A percentile compares a stretch with the other conserved stretches of the same genome.
Conservation (phyloP, 2,797 vertebrate species). For the Dromococcyx pavoninus region DNA sequence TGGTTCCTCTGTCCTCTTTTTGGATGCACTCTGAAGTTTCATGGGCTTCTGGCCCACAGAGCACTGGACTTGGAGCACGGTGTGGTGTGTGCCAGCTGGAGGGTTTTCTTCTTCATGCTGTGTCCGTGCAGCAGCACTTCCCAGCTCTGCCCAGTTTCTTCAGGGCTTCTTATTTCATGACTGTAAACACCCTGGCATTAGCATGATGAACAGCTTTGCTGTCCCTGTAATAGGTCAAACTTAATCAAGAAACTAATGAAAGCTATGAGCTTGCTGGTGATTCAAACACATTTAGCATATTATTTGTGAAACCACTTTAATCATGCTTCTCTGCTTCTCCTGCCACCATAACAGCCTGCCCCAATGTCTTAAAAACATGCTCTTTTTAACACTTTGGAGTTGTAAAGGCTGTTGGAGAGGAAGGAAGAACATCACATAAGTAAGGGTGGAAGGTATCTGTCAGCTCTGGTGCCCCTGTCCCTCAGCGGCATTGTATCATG, state of each 20-base stretch:
- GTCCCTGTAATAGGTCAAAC: not conserved
- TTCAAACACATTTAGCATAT: not conserved
- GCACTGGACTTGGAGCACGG: not conserved
- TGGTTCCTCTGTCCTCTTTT: not conserved
- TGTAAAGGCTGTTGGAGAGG: not conserved
- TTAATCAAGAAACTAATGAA: conserved; percentile 13
- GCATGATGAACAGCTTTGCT: not conserved
- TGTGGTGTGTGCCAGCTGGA: not conserved
- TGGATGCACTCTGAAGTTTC: not conserved
- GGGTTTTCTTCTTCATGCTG: not conserved
- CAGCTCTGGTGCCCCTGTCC: not conserved
- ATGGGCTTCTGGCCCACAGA: not conserved
- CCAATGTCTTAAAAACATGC: not conserved
- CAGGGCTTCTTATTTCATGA: not conserved
- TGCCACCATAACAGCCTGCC: not conserved
- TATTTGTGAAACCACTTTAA: not conserved
- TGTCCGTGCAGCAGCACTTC: not conserved
- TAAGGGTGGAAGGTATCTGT: not conserved
- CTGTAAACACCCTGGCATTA: not conserved
- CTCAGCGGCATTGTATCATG: not conserved
- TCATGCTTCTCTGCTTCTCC: not conserved
- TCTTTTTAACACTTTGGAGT: not conserved
- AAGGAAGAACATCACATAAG: not conserved
- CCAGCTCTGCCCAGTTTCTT: not conserved
- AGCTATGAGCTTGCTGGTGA: not conserved